These are phyloP conservation scores for Zeus faber DNA, from an alignment of 2,113 vertebrate genomes.

Conservation along the genomic window DNA sequence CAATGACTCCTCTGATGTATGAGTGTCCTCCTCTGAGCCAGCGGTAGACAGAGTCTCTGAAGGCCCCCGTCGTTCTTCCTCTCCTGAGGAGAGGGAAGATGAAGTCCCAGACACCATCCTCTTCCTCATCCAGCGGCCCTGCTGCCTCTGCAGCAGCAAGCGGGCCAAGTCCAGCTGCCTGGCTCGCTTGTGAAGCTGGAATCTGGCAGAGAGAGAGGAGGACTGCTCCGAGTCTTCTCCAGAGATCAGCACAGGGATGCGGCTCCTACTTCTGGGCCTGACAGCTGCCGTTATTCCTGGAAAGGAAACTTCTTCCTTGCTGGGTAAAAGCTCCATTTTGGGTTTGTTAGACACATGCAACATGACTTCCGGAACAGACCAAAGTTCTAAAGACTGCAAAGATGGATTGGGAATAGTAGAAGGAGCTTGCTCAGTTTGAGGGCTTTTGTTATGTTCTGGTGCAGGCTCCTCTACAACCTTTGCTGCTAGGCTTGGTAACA, in stretches of 20 bases:
- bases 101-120: constrained; percentile 83
- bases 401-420: too few relatives aligned
- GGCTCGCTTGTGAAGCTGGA: constrained; percentile 72
- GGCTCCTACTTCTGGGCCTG: constrained; percentile 66
- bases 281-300: constrained; percentile 3
- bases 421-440: too few relatives aligned
- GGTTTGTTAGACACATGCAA: constrained; percentile 49
- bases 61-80: constrained; percentile 76
- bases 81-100: constrained; percentile 84
- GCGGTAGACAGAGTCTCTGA: constrained; percentile 86
- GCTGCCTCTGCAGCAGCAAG: constrained; percentile 85
- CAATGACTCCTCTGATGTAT: constrained; percentile 77
- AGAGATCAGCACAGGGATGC: constrained; percentile 86
- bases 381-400: too few relatives aligned
- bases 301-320: constrained; percentile 12
- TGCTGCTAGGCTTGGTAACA: constrained; percentile 42
- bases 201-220: constrained; percentile 67
- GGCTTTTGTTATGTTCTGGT: too few relatives aligned
- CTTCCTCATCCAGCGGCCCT: constrained; percentile 79
- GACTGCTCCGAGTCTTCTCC: constrained; percentile 87
- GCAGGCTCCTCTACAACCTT: too few relatives aligned
- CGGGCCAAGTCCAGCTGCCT: constrained; percentile 82
- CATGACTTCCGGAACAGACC: too few relatives aligned
- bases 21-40: constrained; percentile 90
- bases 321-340: constrained; percentile 25